Evolutionary conservation across 2,888 invertebrate species (phyloP).

Genomic region (Coelopa pilipes): DNA sequence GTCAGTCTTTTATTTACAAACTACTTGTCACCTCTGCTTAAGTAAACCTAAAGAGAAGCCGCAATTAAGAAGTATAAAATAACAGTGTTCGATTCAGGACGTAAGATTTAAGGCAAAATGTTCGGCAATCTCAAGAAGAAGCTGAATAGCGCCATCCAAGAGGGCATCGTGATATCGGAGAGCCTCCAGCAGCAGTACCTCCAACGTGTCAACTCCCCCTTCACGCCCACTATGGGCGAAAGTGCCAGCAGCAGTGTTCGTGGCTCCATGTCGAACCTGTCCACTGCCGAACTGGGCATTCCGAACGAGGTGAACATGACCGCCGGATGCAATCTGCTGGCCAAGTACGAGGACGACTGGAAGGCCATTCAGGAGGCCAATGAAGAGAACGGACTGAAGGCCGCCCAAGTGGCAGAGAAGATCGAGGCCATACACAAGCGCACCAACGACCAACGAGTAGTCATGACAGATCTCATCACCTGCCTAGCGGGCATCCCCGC

Average conservation of each 20-base stretch:
- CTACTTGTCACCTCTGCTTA: background rate
- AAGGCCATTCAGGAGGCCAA: slow-evolving; percentile 72
- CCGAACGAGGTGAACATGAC: slow-evolving; percentile 66
- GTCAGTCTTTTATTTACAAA: slow-evolving; percentile 6
- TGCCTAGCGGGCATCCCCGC: slow-evolving; percentile 59
- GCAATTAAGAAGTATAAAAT: too few species aligned
- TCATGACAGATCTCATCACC: slow-evolving; percentile 57
- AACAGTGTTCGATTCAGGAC: too few species aligned
- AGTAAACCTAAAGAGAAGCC: background rate
- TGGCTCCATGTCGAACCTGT: slow-evolving; percentile 3
- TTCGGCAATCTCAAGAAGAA: slow-evolving; percentile 68
- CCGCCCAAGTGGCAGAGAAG: slow-evolving; percentile 66
- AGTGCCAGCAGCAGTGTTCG: slow-evolving; percentile 37
- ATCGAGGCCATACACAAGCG: slow-evolving; percentile 66
- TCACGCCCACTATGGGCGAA: slow-evolving; percentile 37
- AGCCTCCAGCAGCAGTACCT: slow-evolving; percentile 60
- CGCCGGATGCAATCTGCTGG: slow-evolving; percentile 74
- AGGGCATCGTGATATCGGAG: slow-evolving; percentile 65
- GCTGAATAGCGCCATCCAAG: slow-evolving; percentile 67
- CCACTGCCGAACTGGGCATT: slow-evolving; percentile 50
- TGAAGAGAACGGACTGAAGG: slow-evolving; percentile 72
- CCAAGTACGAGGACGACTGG: slow-evolving; percentile 76
- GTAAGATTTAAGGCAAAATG: slow-evolving; percentile 54
- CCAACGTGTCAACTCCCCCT: slow-evolving; percentile 51
- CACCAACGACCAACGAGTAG: slow-evolving; percentile 51